Evolutionary conservation across 2,888 invertebrate genomes (phyloP), one percentile per base, ranked within the genome.

Genomic region (Pycnomerus fuliginosus): DNA sequence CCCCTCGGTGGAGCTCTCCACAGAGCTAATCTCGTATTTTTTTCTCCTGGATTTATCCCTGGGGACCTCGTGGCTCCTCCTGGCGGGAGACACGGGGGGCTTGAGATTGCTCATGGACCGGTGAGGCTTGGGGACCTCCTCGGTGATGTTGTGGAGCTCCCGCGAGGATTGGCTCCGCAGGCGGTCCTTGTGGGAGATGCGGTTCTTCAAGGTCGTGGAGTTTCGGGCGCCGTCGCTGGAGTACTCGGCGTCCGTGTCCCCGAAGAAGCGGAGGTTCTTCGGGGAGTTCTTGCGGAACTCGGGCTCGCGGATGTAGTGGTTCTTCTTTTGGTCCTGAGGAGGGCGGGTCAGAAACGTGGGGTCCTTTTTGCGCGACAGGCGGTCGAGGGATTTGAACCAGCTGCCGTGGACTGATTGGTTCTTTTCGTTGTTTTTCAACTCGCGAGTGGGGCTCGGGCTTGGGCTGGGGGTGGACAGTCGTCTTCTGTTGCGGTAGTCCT

Each of bases 251-350:
- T 90, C 89, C 5, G 89, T 89, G 70, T 90, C 89, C 12, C 89
- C 90, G 70, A 90, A 90, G 76, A 89, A 90, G 33, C 90, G 81
- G 7, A 89, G 78, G 72, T 81, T 88, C 68, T 87, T 88, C 16
- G 79, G 76, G 4, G 80, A 79, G 61, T 75, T 75, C 10, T 65
- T 49, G 41, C 75, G 65, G 3, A 50, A 66, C 7, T 71, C 65
- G 11, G 74, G 65, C 58, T 60, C 27, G 53, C 30, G 8, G 51
- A 46, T 4, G 33, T 14, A 14, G 3, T 7, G 14, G 3, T 14
- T 16, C 17, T 3, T 64, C 35, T 64, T 76, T 12, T 72, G 60
- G 77, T 78, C 68, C 4, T 44, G 46, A 32, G 42, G 5, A 34
- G 27, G 25, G 33, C 3, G 12, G 13, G 20, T 23, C 16, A 29